Evolutionary conservation across 2,888 invertebrate species (phyloP), one percentile per base, ranked within the genome.

Genomic region (Sthenelais limicola): DNA sequence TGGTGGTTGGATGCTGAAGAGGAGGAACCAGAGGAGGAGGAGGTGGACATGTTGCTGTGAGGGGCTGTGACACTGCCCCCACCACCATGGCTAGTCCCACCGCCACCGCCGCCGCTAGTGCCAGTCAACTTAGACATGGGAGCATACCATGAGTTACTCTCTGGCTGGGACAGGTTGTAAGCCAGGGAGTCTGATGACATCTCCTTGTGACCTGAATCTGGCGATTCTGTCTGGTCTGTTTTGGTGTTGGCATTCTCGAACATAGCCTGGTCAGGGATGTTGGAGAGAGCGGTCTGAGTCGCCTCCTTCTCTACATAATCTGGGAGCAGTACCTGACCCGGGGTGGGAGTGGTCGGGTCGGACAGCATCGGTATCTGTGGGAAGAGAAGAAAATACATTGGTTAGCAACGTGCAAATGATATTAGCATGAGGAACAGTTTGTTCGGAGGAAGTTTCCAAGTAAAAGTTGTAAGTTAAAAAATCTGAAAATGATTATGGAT

Each of bases 131-230:
- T 47, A n/a, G 54, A 33, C 43, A 43, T 56, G 21, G 74, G 62
- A 3, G 47, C 30, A 35, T 72, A 74, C 74, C 74, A 74, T 1
- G 48, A 15, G 47, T 68, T 30, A 4, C 30, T 32, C 24, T 51
- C 66, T 3, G 47, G 33, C 26, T 72, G 72, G 28, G 52, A 43
- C 35, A 69, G 33, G 68, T 56, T 68, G 35, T 68, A 47, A 1
- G 48, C 35, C 32, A 76, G 70, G 33, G 73, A 76, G 67, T 77
- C 77, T 32, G 84, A 83, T 15, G 85, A 86, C 87, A 86, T 87
- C 77, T 87, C 86, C 43, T 81, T 81, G 76, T 86, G 86, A 18
- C 87, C 87, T 71, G 85, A 85, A 78, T 87, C 87, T 1, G 87
- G 87, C 12, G 86, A 86, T 58, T 85, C 86, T n/a, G 73, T 69